Conservation (phyloP, 2,888 invertebrate genomes). For the Eupithecia pulchellata region DNA sequence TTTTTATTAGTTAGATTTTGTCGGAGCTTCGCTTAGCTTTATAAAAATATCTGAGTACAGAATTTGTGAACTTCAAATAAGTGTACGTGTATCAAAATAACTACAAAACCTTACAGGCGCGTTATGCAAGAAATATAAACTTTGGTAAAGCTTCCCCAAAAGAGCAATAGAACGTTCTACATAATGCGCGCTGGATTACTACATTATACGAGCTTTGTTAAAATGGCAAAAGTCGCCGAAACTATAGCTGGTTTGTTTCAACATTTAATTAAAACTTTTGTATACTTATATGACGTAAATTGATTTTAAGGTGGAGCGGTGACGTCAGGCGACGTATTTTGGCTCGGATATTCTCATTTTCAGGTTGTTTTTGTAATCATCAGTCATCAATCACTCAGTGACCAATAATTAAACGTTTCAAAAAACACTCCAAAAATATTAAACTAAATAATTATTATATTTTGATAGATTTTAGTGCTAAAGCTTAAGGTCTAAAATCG, state of each 20-base stretch:
- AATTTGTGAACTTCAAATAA: background rate
- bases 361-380: no score
- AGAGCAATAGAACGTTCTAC: slow-evolving; percentile 54
- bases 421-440: no score
- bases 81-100: background rate
- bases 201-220: slow-evolving; percentile 43
- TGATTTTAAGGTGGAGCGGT: no score
- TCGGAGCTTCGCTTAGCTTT: background rate
- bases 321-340: no score
- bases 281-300: slow-evolving; percentile 18
- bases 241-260: slow-evolving; percentile 37
- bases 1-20: no score
- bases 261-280: slow-evolving; percentile 44
- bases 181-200: slow-evolving; percentile 45
- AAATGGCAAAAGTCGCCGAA: slow-evolving; percentile 40
- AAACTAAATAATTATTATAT: no score
- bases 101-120: background rate
- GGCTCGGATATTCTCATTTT: no score
- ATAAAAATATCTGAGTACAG: background rate
- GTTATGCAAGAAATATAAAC: slow-evolving; percentile 53
- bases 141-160: slow-evolving; percentile 51
- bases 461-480: no score
- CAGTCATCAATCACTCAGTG: no score
- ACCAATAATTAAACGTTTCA: no score
- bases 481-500: slow-evolving; percentile 17